Evolutionary conservation across 2,113 vertebrate genomes (phyloP), one percentile per base, ranked within the genome.

Genomic region (Neogobius melanostomus): DNA sequence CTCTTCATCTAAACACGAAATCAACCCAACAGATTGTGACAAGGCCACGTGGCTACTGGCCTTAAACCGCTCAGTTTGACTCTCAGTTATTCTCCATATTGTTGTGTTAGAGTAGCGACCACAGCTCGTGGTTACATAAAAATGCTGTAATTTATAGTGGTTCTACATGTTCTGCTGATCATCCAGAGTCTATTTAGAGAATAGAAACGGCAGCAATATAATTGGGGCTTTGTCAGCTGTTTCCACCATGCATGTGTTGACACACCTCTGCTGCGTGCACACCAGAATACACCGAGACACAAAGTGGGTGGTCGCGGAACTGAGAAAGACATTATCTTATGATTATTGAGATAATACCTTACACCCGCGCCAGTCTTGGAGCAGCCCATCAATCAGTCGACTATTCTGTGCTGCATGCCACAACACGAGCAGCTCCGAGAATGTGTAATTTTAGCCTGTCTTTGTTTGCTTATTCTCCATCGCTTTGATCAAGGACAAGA

Each of bases 261-360:
- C 90, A 87, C 89, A 89, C 90, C 88, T 88, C 83, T 53, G 63
- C 79, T 64, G 64, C 67, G 76, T 72, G 76, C 86, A 84, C 84
- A 80, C 75, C 79, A 87, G 67, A 75, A 85, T 81, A 74, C 65
- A 74, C 69, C 5, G 76, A 82, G 78, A 60, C 67, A 57, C 86
- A 28, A 59, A 59, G 85, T 90, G 90, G 90, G 90, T 91, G 90
- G 90, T 89, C 90, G 69, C 76, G 76, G 85, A 88, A 85, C 84
- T 82, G 84, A 87, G 87, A 81, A 82, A 89, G 90, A 88, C 90
- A 89, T 89, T 89, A 91, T 91, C 88, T 90, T 88, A 86, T 89
- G 90, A 90, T 90, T 91, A 87, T 91, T 89, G 88, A 87, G 90
- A 90, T 90, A 89, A 90, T 89, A 86, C 85, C 72, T 79, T 86